These are phyloP conservation scores for Sebastes iracundus DNA, from an alignment of 2,797 vertebrate genomes.

Conservation along the genomic window DNA sequence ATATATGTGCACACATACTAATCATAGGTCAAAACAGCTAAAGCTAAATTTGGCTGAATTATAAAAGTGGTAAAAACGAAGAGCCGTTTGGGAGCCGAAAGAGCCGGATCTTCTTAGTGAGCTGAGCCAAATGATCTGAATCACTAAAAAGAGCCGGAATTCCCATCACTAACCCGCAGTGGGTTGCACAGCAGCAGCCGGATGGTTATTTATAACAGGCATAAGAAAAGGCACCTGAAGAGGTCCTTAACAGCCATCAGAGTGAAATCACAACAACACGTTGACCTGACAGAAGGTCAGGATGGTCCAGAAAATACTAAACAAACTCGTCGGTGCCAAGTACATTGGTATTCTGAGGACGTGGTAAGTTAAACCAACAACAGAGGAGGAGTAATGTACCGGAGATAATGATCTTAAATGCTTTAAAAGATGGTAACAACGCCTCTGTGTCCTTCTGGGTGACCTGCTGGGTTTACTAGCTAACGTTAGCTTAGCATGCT, in stretches of 20 bases:
- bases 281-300: slow-evolving; percentile 44
- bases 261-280: neutral
- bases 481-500: slow-evolving; percentile 42
- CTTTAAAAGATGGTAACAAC: accelerated
- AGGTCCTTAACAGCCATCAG: slow-evolving; percentile 64
- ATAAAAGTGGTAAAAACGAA: too few species aligned
- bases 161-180: too few species aligned
- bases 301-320: slow-evolving; percentile 70
- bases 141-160: too few species aligned
- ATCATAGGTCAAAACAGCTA: too few species aligned
- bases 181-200: neutral
- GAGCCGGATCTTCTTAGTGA: too few species aligned
- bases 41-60: too few species aligned
- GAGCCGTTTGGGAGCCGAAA: too few species aligned
- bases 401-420: accelerated
- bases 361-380: slow-evolving; percentile 69
- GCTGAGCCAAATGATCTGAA: too few species aligned
- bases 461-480: slow-evolving; percentile 29
- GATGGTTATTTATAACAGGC: slow-evolving; percentile 58
- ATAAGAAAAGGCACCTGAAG: slow-evolving; percentile 36
- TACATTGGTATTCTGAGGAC: slow-evolving; percentile 61
- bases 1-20: too few species aligned
- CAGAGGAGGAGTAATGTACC: accelerated
- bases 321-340: slow-evolving; percentile 72
- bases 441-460: slow-evolving; percentile 49